Evolutionary conservation across 2,113 vertebrate genomes (phyloP).

Genomic region (Dicerorhinus sumatrensis): DNA sequence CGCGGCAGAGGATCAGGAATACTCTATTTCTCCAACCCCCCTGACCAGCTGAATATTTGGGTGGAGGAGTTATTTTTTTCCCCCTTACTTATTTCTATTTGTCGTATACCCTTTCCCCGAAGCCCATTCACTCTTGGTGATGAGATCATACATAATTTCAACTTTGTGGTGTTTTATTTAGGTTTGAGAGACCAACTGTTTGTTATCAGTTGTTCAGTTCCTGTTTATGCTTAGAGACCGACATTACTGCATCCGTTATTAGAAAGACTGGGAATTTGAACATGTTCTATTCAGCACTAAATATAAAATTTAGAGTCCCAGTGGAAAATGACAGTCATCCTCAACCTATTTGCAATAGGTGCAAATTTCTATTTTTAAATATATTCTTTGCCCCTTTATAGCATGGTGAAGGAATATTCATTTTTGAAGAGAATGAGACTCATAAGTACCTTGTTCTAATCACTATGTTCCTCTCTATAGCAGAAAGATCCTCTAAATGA

Average conservation of each 20-base stretch:
- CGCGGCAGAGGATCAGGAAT: neutral
- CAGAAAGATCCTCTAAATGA: conserved; percentile 5
- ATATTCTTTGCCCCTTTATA: neutral
- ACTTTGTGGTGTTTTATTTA: neutral
- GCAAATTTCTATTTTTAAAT: conserved; percentile 17
- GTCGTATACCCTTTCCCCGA: neutral
- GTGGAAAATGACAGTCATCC: neutral
- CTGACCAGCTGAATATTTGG: neutral
- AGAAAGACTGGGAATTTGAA: neutral
- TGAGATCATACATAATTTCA: neutral
- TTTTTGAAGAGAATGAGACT: neutral
- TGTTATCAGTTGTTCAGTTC: neutral
- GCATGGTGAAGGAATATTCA: neutral
- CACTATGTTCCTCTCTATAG: neutral
- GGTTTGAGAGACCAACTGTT: neutral
- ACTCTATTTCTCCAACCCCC: neutral
- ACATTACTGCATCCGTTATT: neutral
- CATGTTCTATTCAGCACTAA: neutral
- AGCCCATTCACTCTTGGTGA: neutral
- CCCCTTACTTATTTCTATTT: neutral
- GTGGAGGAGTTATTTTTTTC: neutral
- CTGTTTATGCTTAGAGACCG: neutral
- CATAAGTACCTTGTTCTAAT: conserved; percentile 6
- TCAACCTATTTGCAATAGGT: neutral
- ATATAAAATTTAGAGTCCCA: neutral